phyloP scores from a whole-genome alignment of 1,140 invertebrate species.

The Prorops nasuta region DNA sequence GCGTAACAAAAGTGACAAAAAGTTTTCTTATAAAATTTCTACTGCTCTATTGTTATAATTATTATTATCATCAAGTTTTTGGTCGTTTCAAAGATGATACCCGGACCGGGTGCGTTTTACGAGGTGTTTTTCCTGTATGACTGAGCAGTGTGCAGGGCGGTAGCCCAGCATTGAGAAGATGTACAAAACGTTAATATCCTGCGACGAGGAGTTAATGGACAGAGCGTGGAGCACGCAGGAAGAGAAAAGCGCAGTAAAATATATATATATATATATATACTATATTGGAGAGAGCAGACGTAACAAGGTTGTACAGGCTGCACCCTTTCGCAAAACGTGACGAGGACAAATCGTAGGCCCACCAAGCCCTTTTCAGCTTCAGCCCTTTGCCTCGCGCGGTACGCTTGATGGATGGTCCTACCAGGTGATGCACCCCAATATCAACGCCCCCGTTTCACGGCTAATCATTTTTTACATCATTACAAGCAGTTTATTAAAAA shows the following conservation, averaged over 20 bases:
- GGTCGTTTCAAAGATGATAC: too few species aligned
- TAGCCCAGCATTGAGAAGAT: slow-evolving; percentile 5
- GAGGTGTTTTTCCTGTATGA: slow-evolving; percentile 10
- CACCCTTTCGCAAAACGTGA: slow-evolving; percentile 21
- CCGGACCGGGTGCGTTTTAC: slow-evolving; percentile 25
- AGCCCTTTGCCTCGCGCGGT: background rate
- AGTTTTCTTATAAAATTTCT: too few species aligned
- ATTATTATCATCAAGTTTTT: too few species aligned
- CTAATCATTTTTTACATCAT: background rate
- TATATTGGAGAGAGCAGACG: background rate
- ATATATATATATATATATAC: background rate
- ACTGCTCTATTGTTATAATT: too few species aligned
- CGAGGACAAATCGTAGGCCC: slow-evolving; percentile 26
- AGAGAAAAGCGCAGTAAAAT: background rate
- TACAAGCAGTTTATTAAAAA: background rate
- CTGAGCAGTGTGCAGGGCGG: too few species aligned
- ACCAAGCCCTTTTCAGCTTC: slow-evolving; percentile 1
- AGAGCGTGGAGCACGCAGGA: slow-evolving; percentile 3
- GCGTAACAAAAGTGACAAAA: background rate
- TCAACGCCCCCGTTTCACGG: slow-evolving; percentile 3
- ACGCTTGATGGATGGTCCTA: slow-evolving; percentile 23
- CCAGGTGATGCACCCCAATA: slow-evolving; percentile 29
- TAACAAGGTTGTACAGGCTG: slow-evolving; percentile 21
- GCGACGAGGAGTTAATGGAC: slow-evolving; percentile 34
- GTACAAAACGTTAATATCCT: slow-evolving; percentile 35